Evolutionary conservation across 2,113 vertebrate species (phyloP).

Genomic region (Tyto alba): DNA sequence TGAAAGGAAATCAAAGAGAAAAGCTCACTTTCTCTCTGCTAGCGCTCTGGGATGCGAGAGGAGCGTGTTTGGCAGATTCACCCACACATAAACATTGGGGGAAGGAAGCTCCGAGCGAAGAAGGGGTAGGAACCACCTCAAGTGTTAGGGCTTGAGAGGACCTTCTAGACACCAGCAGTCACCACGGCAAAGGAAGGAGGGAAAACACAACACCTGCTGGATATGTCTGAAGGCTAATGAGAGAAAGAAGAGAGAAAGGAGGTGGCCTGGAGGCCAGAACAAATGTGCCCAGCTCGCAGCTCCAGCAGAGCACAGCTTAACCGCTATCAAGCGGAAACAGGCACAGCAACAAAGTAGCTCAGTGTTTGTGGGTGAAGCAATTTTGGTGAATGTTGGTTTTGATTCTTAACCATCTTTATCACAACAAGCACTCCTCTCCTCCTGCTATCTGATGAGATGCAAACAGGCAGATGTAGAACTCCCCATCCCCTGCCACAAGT

Average conservation of each 20-base stretch:
- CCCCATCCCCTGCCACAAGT: not conserved
- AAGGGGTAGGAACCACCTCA: not conserved
- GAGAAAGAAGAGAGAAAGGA: not conserved
- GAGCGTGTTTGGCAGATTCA: not conserved
- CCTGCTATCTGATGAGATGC: not conserved
- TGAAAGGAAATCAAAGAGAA: not conserved
- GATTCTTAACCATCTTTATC: not conserved
- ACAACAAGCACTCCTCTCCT: not conserved
- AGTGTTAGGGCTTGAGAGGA: fast-evolving
- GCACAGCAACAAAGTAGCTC: not conserved
- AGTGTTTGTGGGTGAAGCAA: not conserved
- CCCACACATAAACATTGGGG: not conserved
- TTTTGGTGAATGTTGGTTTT: not conserved
- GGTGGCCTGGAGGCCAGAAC: not conserved
- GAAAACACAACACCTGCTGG: not conserved
- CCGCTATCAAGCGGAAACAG: not conserved
- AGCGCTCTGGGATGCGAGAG: not conserved
- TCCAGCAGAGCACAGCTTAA: not conserved
- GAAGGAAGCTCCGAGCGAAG: not conserved
- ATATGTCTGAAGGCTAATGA: not conserved
- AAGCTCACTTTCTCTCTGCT: not conserved
- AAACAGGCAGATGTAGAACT: not conserved
- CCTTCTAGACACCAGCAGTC: not conserved
- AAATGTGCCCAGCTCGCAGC: fast-evolving
- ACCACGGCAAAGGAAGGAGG: not conserved